Conservation (phyloP, 2,113 vertebrate genomes). For the Hydrochoerus hydrochaeris region DNA sequence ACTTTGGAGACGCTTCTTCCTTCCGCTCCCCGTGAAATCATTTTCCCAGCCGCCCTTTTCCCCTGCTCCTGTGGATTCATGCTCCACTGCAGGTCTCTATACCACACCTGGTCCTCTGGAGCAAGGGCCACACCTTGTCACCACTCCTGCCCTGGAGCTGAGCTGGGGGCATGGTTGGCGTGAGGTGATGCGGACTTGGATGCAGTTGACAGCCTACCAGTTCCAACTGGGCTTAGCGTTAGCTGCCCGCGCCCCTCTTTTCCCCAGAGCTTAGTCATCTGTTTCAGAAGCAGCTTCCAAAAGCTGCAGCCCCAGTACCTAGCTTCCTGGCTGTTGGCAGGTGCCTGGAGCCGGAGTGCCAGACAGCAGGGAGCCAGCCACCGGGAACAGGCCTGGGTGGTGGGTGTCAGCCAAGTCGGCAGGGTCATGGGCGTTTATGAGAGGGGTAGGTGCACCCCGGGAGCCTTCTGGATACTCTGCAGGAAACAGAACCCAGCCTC, state of each 20-base stretch:
- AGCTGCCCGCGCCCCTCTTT: neutral
- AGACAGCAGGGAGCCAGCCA: constrained; percentile 76
- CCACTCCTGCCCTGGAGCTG: neutral
- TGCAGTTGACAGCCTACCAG: fast-evolving
- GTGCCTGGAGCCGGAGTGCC: constrained; percentile 76
- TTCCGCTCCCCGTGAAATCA: neutral
- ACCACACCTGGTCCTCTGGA: neutral
- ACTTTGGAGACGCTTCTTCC: too few relatives aligned
- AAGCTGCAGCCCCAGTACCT: constrained; percentile 76
- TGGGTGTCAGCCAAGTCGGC: constrained; percentile 65
- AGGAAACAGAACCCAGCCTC: constrained; percentile 80
- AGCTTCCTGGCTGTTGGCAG: constrained; percentile 83
- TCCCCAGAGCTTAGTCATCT: constrained; percentile 64
- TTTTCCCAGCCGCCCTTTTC: neutral
- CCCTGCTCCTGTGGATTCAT: neutral
- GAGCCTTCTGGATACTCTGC: constrained; percentile 76
- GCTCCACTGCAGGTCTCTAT: neutral
- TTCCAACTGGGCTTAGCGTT: constrained; percentile 49
- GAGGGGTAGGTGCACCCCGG: constrained; percentile 69
- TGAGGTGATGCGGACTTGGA: neutral
- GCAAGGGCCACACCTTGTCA: neutral
- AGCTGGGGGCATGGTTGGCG: neutral
- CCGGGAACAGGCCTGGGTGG: constrained; percentile 70
- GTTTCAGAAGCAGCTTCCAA: constrained; percentile 70
- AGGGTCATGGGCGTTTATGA: neutral